Percentiles rank a stretch among this genome's conserved stretches.
Conservation (phyloP, 2,113 vertebrate species). For the Mirza zaza region DNA sequence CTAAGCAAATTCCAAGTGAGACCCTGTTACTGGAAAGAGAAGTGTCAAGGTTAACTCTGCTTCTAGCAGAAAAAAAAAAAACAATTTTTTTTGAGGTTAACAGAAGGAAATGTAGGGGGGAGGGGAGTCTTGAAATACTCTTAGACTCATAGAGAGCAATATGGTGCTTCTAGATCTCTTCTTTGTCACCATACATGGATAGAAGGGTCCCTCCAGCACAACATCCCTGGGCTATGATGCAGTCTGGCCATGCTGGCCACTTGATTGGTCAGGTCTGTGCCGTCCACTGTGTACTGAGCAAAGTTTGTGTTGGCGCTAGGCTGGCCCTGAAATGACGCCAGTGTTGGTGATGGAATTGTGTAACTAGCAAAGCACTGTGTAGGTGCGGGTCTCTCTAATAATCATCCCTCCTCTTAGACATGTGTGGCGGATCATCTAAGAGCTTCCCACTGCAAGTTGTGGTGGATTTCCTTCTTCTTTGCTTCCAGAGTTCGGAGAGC, state of each 20-base stretch:
- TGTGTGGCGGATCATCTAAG: background rate
- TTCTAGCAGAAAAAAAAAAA: background rate
- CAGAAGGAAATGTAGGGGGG: background rate
- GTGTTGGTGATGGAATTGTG: no score
- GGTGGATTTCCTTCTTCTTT: background rate
- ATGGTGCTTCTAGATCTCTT: background rate
- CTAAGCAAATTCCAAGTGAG: background rate
- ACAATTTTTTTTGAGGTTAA: background rate
- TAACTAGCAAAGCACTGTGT: background rate
- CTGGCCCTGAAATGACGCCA: background rate
- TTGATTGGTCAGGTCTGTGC: background rate
- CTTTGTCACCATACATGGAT: no score
- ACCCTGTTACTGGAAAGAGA: background rate
- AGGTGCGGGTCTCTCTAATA: background rate
- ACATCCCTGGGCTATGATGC: background rate
- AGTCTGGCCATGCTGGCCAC: background rate
- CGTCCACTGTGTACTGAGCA: background rate
- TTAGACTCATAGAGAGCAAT: background rate
- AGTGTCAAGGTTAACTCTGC: background rate
- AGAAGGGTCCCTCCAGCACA: background rate
- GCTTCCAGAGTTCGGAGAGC: background rate
- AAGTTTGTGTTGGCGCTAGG: background rate
- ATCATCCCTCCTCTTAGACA: background rate
- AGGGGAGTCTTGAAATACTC: background rate
- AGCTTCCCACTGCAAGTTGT: fast-evolving